Percentiles rank a stretch among this genome's conserved stretches.
These are phyloP conservation scores for Cephalophus harveyi DNA, from an alignment of 2,113 vertebrate genomes.

Conservation along the genomic window DNA sequence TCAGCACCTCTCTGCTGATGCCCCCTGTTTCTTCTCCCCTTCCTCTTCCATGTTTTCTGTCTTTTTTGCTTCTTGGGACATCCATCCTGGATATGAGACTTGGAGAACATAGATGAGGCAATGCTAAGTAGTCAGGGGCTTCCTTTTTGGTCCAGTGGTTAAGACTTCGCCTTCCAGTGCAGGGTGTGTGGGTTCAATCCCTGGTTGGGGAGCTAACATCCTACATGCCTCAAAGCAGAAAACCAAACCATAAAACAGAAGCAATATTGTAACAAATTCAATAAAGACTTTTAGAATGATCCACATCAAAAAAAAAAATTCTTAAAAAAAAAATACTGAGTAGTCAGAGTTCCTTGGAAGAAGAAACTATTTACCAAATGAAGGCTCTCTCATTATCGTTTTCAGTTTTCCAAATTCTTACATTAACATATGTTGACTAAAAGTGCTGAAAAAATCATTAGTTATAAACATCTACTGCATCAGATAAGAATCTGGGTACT, in stretches of 20 bases:
- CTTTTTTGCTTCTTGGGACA: not conserved
- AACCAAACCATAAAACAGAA: not conserved
- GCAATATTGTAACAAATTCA: not conserved
- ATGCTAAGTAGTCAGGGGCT: not conserved
- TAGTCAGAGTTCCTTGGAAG: not conserved
- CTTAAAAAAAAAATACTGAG: not conserved
- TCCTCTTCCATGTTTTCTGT: not conserved
- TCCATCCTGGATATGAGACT: not conserved
- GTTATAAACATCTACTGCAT: not conserved
- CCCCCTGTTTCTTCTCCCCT: not conserved
- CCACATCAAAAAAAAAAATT: not conserved
- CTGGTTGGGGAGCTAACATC: not conserved
- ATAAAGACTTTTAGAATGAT: not conserved
- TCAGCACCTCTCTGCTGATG: not conserved
- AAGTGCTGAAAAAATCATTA: not conserved
- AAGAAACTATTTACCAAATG: not conserved
- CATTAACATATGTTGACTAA: not conserved
- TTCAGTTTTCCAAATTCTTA: not conserved
- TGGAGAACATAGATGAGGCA: not conserved
- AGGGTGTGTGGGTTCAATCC: not conserved
- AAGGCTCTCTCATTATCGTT: not conserved
- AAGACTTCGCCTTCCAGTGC: not conserved
- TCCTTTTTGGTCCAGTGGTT: not conserved
- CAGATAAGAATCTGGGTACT: not conserved
- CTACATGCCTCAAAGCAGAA: not conserved